These are phyloP conservation scores for Epistrophe grossulariae DNA, from an alignment of 2,888 invertebrate species.

Conservation along the genomic window DNA sequence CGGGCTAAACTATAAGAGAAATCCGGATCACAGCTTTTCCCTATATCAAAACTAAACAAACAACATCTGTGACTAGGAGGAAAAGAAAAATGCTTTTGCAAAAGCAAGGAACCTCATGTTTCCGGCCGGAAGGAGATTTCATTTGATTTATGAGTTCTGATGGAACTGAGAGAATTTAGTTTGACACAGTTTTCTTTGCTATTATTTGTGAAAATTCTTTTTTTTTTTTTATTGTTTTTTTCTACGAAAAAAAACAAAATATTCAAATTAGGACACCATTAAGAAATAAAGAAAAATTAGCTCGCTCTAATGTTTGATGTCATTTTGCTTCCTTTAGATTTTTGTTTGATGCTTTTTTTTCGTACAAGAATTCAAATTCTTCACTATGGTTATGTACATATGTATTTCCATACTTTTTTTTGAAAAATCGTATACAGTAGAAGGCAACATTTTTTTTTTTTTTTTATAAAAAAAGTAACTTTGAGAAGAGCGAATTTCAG, in stretches of 20 bases:
- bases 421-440: too few relatives aligned
- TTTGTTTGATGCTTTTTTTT: background rate
- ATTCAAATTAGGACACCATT: conserved; percentile 38
- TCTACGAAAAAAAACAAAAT: conserved; percentile 7
- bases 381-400: too few relatives aligned
- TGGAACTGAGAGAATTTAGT: conserved; percentile 18
- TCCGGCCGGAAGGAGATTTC: conserved; percentile 60
- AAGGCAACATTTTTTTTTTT: too few relatives aligned
- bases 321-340: background rate
- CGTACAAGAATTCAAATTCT: background rate
- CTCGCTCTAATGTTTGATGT: background rate
- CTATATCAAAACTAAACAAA: conserved; percentile 1
- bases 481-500: too few relatives aligned
- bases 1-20: background rate
- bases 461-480: too few relatives aligned
- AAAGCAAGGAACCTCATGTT: conserved; percentile 37
- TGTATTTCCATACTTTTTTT: too few relatives aligned
- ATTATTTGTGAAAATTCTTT: conserved; percentile 3
- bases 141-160: conserved; percentile 56
- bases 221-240: background rate
- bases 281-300: conserved; percentile 2
- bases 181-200: conserved; percentile 28
- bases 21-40: background rate
- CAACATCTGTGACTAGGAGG: background rate
- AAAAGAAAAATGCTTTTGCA: conserved; percentile 21